Conservation (phyloP, 1,140 invertebrate genomes). For the Oryzaephilus surinamensis region DNA sequence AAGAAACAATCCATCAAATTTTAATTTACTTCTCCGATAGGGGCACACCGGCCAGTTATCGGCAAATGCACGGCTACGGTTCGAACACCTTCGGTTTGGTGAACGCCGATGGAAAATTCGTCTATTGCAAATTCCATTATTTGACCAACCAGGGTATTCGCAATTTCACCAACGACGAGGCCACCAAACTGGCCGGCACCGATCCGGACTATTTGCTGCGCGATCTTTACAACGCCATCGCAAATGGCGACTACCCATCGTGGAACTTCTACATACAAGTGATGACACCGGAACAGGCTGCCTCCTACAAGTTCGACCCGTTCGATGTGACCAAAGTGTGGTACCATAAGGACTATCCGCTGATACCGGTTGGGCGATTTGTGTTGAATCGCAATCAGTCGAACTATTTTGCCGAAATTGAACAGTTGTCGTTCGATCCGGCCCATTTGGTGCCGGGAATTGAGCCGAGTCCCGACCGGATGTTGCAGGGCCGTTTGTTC, state of each 20-base stretch:
- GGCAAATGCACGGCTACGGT: constrained; percentile 86
- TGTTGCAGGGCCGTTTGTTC: constrained; percentile 90
- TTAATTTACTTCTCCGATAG: constrained; percentile 76
- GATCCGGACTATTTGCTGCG: constrained; percentile 72
- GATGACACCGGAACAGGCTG: constrained; percentile 56
- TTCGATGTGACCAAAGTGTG: constrained; percentile 92
- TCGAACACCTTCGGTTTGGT: constrained; percentile 85
- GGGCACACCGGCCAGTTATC: constrained; percentile 69
- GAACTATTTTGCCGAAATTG: constrained; percentile 92
- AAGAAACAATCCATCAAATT: constrained; percentile 73
- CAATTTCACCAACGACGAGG: constrained; percentile 57
- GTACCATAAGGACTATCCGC: constrained; percentile 81
- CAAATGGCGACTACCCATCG: constrained; percentile 58
- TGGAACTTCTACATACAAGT: constrained; percentile 64
- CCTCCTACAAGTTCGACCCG: constrained; percentile 64
- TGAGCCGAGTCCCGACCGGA: constrained; percentile 86
- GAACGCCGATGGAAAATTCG: constrained; percentile 54
- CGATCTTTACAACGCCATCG: constrained; percentile 79
- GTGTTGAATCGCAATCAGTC: constrained; percentile 81
- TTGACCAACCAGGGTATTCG: constrained; percentile 85
- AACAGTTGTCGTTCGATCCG: constrained; percentile 91
- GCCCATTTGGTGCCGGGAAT: constrained; percentile 87
- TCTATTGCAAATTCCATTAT: constrained; percentile 86
- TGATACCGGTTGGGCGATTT: constrained; percentile 85
- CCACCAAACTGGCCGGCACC: constrained; percentile 47